phyloP scores from a whole-genome alignment of 2,888 invertebrate species.

The Acleris sparsana region DNA sequence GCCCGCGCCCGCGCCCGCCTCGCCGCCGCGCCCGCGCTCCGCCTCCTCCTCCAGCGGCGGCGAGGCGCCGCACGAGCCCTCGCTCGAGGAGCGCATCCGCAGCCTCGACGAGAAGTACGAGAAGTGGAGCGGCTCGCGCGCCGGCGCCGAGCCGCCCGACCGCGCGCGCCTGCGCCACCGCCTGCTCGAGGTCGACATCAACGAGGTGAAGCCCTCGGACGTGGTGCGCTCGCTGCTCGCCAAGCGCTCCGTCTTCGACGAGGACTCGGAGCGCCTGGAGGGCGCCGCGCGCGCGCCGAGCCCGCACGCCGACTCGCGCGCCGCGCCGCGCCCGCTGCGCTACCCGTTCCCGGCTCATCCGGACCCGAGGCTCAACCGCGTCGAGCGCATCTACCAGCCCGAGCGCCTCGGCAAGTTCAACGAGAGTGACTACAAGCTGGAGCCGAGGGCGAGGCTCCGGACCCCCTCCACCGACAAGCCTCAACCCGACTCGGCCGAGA shows the following conservation, averaged over 20 bases:
- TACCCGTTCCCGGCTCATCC: slow-evolving; percentile 32
- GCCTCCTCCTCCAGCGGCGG: slow-evolving; percentile 90
- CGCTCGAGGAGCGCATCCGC: slow-evolving; percentile 94
- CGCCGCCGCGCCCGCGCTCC: slow-evolving; percentile 87
- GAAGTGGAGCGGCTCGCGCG: slow-evolving; percentile 89
- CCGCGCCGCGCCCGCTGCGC: slow-evolving; percentile 51
- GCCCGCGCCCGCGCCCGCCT: slow-evolving; percentile 84
- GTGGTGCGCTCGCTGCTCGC: slow-evolving; percentile 96
- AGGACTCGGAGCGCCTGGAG: slow-evolving; percentile 96
- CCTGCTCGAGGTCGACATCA: slow-evolving; percentile 90
- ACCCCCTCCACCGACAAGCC: slow-evolving; percentile 63
- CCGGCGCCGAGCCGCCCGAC: slow-evolving; percentile 83
- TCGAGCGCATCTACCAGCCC: slow-evolving; percentile 47
- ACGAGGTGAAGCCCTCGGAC: slow-evolving; percentile 94
- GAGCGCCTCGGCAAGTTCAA: slow-evolving; percentile 53
- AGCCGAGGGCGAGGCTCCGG: slow-evolving; percentile 81
- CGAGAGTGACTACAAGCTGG: slow-evolving; percentile 55
- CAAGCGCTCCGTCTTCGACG: slow-evolving; percentile 97
- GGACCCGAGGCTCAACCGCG: slow-evolving; percentile 55
- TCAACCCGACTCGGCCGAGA: slow-evolving; percentile 47
- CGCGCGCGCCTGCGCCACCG: slow-evolving; percentile 87
- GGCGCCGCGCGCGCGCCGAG: slow-evolving; percentile 93
- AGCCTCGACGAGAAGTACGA: slow-evolving; percentile 97
- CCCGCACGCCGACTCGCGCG: slow-evolving; percentile 70
- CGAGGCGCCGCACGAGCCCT: slow-evolving; percentile 89